Conservation (phyloP, 2,888 invertebrate genomes). For the Macrophya alboannulata region DNA sequence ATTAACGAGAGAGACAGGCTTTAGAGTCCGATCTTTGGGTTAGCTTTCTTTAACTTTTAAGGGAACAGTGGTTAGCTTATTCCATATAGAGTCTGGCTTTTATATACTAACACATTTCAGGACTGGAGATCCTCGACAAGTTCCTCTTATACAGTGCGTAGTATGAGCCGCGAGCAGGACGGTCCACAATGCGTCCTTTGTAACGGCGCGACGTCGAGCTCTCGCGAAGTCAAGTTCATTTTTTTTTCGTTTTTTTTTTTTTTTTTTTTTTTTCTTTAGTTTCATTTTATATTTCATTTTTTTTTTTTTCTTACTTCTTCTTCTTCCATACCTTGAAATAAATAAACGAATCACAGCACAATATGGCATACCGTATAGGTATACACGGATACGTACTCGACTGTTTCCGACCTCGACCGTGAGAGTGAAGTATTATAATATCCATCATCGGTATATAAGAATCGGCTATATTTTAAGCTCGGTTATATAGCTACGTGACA, state of each 20-base stretch:
- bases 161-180: background rate
- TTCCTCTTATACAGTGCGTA: background rate
- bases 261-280: background rate
- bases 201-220: slow-evolving; percentile 1
- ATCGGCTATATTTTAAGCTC: too few relatives aligned
- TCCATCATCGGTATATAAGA: too few relatives aligned
- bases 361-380: background rate
- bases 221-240: background rate
- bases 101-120: slow-evolving; percentile 34
- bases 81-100: slow-evolving; percentile 35
- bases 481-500: background rate
- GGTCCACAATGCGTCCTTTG: slow-evolving; percentile 55
- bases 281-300: background rate
- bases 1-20: background rate
- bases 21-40: slow-evolving; percentile 33
- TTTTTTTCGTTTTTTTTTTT: background rate
- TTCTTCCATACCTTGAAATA: background rate
- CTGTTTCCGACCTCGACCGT: too few relatives aligned
- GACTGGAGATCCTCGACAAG: slow-evolving; percentile 22
- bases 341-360: slow-evolving; percentile 30
- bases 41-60: background rate
- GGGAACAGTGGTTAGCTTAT: slow-evolving; percentile 53
- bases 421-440: too few relatives aligned
- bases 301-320: background rate
- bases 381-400: background rate